These are phyloP conservation scores for Thamnophis sirtalis DNA, from an alignment of 2,113 vertebrate genomes.

Conservation along the genomic window DNA sequence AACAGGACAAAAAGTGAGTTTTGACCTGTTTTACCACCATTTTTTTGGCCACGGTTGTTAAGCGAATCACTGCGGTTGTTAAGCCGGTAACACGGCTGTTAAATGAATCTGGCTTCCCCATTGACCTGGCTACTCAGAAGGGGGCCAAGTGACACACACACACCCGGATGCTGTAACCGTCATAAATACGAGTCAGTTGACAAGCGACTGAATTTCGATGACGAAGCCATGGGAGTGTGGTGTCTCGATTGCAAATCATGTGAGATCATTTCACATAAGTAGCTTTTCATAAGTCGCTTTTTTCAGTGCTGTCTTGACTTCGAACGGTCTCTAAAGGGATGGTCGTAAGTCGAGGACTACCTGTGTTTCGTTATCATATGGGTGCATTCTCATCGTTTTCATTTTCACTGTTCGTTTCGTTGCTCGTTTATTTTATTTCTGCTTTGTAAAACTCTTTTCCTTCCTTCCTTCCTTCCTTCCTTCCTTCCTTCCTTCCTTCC, in stretches of 20 bases:
- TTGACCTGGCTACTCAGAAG: neutral
- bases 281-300: neutral
- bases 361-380: neutral
- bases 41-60: neutral
- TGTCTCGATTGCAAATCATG: neutral
- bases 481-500: too few relatives aligned
- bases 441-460: neutral
- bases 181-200: neutral
- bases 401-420: neutral
- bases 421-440: neutral
- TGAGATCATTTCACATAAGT: neutral
- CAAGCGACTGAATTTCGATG: neutral
- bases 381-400: neutral
- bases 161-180: neutral
- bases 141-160: too few relatives aligned
- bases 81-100: neutral
- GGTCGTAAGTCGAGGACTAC: neutral
- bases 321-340: neutral
- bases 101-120: neutral
- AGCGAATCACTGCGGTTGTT: neutral
- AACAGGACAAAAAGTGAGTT: neutral
- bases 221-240: neutral
- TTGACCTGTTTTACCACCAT: neutral
- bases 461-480: too few relatives aligned
- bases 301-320: neutral